Percentiles rank a stretch among this genome's conserved stretches.
Conservation (phyloP, 2,888 invertebrate genomes). For the Acleris holmiana region DNA sequence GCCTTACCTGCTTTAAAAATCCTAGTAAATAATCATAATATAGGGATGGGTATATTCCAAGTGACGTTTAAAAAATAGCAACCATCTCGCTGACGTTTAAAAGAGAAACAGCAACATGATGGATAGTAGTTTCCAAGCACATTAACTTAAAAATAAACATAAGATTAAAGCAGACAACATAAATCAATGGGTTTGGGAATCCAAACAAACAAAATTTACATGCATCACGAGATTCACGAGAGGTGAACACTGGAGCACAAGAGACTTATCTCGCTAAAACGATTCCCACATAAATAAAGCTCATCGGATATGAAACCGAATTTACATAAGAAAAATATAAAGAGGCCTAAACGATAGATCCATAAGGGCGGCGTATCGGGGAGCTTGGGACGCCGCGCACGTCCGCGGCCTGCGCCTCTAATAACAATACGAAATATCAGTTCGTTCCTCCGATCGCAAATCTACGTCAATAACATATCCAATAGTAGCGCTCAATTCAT, state of each 20-base stretch:
- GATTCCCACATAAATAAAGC: constrained; percentile 85
- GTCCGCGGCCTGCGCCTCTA: constrained; percentile 75
- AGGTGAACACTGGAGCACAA: constrained; percentile 73
- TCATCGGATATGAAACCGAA: constrained; percentile 83
- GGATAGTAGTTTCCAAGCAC: no score
- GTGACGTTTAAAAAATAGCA: not conserved
- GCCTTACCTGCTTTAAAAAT: not conserved
- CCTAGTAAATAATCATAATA: no score
- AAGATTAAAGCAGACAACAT: constrained; percentile 50
- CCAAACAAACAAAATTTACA: constrained; percentile 70
- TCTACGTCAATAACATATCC: constrained; percentile 85
- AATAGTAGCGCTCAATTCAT: constrained; percentile 83
- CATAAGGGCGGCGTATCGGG: constrained; percentile 76
- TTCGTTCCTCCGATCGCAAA: constrained; percentile 84
- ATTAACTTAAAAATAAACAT: constrained; percentile 22
- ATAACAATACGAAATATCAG: constrained; percentile 85
- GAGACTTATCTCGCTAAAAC: constrained; percentile 82
- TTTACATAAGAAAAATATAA: constrained; percentile 85
- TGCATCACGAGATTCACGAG: constrained; percentile 74
- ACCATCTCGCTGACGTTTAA: no score
- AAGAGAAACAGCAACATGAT: no score
- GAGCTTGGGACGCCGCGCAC: constrained; percentile 69
- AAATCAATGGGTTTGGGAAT: constrained; percentile 57
- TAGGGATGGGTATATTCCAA: no score
- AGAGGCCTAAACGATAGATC: constrained; percentile 83